Percentiles rank a stretch among this genome's conserved stretches.
These are phyloP conservation scores for Theocolax elegans DNA, from an alignment of 1,140 invertebrate genomes.

Conservation along the genomic window DNA sequence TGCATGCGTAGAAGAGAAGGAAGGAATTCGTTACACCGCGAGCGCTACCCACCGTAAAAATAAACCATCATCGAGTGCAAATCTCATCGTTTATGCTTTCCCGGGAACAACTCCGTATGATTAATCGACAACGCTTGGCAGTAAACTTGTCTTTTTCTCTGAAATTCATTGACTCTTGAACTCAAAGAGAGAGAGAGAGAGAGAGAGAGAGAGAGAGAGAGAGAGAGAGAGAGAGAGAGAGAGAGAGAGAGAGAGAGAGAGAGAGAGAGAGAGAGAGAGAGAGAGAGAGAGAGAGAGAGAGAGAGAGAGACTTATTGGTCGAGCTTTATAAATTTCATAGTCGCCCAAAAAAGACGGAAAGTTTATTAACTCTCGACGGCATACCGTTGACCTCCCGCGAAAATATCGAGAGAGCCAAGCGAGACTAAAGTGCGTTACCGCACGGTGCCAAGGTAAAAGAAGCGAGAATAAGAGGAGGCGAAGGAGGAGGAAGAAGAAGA, in stretches of 20 bases:
- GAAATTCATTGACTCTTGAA: background rate
- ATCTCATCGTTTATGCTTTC: slow-evolving; percentile 19
- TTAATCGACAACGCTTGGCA: slow-evolving; percentile 2
- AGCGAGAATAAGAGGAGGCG: slow-evolving; percentile 26
- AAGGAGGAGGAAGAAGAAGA: slow-evolving; percentile 29
- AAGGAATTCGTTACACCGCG: background rate
- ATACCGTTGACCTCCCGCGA: slow-evolving; percentile 16
- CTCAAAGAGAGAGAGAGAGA: background rate
- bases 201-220: background rate
- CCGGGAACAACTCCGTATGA: background rate
- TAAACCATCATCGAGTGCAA: slow-evolving; percentile 27
- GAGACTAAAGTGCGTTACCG: slow-evolving; percentile 43
- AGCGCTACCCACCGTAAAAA: background rate
- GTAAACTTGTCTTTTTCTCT: background rate
- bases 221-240: too few relatives aligned
- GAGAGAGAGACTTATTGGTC: slow-evolving; percentile 26
- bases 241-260: too few relatives aligned
- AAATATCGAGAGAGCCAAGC: background rate
- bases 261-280: too few relatives aligned
- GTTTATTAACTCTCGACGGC: too few relatives aligned
- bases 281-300: too few relatives aligned
- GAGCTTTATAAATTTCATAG: slow-evolving; percentile 34
- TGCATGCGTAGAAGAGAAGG: background rate
- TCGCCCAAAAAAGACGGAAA: background rate
- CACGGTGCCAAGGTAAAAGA: slow-evolving; percentile 18